Base-by-base conservation (phyloP, 2,888 invertebrate genomes). In the Drosophila paramelanica region DNA sequence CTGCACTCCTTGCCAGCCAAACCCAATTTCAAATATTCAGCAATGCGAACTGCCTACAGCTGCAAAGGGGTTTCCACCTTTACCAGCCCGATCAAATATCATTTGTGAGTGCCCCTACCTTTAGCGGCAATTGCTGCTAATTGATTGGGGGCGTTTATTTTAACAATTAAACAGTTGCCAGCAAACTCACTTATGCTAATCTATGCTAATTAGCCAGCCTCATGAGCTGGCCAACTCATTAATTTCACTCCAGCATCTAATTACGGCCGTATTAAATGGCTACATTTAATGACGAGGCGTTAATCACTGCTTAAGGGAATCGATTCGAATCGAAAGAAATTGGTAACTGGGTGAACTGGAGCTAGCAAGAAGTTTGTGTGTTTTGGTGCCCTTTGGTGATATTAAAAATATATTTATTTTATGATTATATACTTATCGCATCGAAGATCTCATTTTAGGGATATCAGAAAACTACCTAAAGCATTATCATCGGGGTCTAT, bases 81-180 rank as follows among this genome's bases (percentile, higher is more conserved):
- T 23, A 4, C 23, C 20, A 20, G 36, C 20, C 36, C 20, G 33
- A 39, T 39, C 73, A 38, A 52, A 57, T 13, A 17, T 13, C 14
- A 33, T 41, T 27, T 31, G 8, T 25, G 20, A 31, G 11, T 41
- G 14, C 10, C n/a, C 38, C 7, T 17, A 27, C 2, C 13, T 31
- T 13, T 23, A 5, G 11, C 5, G 47, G 23, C 17, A n/a, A 8
- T 5, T 33, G 33, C 14, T 39, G 45, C 47, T 46, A 55, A 66
- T 55, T 65, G 56, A 72, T 69, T 66, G 73, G 49, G 14, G 20
- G 59, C 55, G 55, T 52, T 60, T 73, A 72, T 73, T 73, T 73
- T 47, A 66, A 72, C 74, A 73, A 66, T 70, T 57, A 23, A 8
- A 45, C 31, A 31, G 17, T 31, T 2, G 41, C 11, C 20, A 17